A percentile compares a stretch with the other conserved stretches of the same genome.
phyloP scores from a whole-genome alignment of 2,797 vertebrate species.

The Microctenopoma stevenorrisi region DNA sequence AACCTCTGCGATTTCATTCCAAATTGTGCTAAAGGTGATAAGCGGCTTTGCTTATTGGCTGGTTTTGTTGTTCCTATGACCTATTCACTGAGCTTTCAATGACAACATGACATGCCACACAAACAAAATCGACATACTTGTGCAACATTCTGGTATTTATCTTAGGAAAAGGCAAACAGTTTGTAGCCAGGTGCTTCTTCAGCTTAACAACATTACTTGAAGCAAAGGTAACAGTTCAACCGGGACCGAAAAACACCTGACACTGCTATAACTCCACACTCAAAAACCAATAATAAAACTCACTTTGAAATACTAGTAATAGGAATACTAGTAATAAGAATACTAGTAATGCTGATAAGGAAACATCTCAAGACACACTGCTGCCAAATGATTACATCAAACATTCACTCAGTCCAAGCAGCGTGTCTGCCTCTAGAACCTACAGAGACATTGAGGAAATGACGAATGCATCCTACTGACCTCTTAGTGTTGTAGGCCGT shows the following conservation, averaged over 20 bases:
- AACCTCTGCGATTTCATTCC: not conserved
- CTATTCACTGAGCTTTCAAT: not conserved
- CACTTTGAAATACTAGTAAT: not conserved
- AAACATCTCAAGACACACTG: constrained; percentile 5
- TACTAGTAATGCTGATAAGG: not conserved
- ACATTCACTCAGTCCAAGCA: constrained; percentile 1
- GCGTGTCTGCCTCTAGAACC: not conserved
- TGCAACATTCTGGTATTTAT: not conserved
- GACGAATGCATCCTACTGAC: constrained; percentile 72
- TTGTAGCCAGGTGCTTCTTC: not conserved
- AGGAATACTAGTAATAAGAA: too few relatives aligned
- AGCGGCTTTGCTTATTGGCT: not conserved
- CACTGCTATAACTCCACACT: not conserved
- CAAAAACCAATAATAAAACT: not conserved
- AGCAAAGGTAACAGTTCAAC: not conserved
- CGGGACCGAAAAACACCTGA: not conserved
- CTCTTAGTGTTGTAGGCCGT: constrained; percentile 97
- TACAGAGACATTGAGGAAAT: constrained; percentile 14
- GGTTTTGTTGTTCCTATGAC: constrained; percentile 2
- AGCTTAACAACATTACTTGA: not conserved
- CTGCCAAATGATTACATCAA: not conserved
- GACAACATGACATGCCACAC: constrained; percentile 11
- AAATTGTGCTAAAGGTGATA: not conserved
- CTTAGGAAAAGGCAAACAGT: not conserved
- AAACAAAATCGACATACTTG: not conserved